Conservation (phyloP, 2,797 vertebrate genomes). For the Gymnopithys bicolor region DNA sequence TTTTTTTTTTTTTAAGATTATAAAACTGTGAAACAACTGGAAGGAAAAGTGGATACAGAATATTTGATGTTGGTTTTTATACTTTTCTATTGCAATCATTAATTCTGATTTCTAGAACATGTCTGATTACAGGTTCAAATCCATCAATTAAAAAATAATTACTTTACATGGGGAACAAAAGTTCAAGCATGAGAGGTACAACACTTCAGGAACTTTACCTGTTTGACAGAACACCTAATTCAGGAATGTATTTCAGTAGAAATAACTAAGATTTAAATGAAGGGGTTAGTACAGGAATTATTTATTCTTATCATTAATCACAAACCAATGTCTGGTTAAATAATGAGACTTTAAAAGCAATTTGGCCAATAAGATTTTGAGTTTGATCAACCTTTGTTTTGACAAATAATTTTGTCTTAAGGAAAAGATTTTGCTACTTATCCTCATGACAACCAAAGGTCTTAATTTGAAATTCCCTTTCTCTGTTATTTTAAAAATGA, state of each 20-base stretch:
- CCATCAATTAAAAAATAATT: neutral
- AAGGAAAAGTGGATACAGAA: neutral
- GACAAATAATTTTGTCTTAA: neutral
- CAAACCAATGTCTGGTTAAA: neutral
- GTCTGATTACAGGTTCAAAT: neutral
- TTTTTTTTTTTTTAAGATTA: neutral
- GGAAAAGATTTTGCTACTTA: neutral
- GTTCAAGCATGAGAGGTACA: neutral
- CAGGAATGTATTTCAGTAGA: neutral
- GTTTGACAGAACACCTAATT: neutral
- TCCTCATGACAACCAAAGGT: neutral
- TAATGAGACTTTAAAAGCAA: neutral
- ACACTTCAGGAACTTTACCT: rapidly evolving
- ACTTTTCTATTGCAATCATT: neutral
- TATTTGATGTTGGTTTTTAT: neutral
- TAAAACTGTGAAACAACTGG: neutral
- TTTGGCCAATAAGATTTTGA: neutral
- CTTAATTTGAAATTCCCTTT: neutral
- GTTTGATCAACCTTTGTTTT: neutral
- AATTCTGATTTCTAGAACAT: neutral
- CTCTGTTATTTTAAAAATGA: neutral
- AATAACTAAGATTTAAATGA: neutral
- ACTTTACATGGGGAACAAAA: neutral
- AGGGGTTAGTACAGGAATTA: neutral
- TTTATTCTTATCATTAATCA: neutral